Evolutionary conservation across 2,888 invertebrate genomes (phyloP).

Genomic region (Rambutsinella grinnellia): DNA sequence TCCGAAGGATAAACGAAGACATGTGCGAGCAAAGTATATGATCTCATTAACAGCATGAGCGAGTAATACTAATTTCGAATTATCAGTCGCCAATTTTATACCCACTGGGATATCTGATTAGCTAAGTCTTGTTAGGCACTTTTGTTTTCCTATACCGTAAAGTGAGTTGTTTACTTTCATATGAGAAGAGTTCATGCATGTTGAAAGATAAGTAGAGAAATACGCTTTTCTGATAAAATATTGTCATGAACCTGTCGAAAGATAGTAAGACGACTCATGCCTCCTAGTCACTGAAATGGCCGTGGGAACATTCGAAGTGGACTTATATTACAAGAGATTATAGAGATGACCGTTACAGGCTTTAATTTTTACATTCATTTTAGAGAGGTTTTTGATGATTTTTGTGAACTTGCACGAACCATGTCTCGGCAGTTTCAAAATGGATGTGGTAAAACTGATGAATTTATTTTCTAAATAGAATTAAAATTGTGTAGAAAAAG

Average conservation of each 20-base stretch:
- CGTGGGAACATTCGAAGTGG: constrained; percentile 42
- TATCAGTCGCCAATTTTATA: too few relatives aligned
- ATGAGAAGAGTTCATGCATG: neutral
- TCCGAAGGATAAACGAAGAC: too few relatives aligned
- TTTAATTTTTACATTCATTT: too few relatives aligned
- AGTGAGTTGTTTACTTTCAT: neutral
- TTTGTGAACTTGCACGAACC: constrained; percentile 25
- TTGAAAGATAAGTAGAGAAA: neutral
- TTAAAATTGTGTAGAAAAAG: too few relatives aligned
- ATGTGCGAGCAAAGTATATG: too few relatives aligned
- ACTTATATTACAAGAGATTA: too few relatives aligned
- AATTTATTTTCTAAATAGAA: too few relatives aligned
- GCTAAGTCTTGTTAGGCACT: neutral
- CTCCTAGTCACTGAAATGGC: constrained; percentile 8
- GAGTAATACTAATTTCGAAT: too few relatives aligned
- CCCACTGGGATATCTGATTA: neutral
- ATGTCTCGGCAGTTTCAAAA: constrained; percentile 4
- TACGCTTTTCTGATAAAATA: neutral
- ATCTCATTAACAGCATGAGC: too few relatives aligned
- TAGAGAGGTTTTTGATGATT: too few relatives aligned
- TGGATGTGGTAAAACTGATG: too few relatives aligned
- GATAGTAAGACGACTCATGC: constrained; percentile 9
- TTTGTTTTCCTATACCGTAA: neutral
- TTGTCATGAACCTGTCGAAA: constrained; percentile 20
- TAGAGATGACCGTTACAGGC: too few relatives aligned